phyloP scores from a whole-genome alignment of 2,113 vertebrate genomes.

The Pelodiscus sinensis region DNA sequence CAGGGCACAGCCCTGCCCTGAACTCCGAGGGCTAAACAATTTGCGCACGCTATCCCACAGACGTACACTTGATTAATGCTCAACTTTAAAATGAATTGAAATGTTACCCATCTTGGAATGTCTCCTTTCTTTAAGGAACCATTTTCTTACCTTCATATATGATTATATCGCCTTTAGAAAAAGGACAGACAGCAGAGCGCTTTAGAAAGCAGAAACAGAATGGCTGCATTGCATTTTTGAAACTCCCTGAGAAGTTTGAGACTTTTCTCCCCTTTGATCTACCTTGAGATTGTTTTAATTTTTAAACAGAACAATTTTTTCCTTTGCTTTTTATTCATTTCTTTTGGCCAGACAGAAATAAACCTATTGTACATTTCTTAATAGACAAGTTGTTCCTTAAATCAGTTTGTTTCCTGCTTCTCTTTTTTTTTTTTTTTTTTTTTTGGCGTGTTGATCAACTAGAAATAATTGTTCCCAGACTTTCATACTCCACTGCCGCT shows the following conservation, averaged over 20 bases:
- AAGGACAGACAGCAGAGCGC: not conserved
- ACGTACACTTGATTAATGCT: conserved; percentile 5
- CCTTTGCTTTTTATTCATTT: not conserved
- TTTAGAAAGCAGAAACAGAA: not conserved
- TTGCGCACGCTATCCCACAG: not conserved
- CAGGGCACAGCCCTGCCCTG: not conserved
- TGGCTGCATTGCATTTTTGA: rapidly evolving
- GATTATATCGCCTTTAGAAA: not conserved
- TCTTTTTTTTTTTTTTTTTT: not conserved
- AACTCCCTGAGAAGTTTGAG: not conserved
- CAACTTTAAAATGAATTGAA: conserved; percentile 13
- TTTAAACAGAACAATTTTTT: not conserved
- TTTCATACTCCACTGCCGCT: not conserved
- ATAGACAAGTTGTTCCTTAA: conserved; percentile 23
- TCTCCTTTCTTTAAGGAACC: not conserved
- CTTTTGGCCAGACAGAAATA: conserved; percentile 10
- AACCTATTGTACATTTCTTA: conserved; percentile 21
- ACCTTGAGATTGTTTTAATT: not conserved
- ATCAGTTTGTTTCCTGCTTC: conserved; percentile 39
- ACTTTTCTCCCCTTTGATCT: not conserved
- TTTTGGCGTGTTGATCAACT: conserved; percentile 34
- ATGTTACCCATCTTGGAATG: not conserved
- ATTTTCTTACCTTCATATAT: not conserved
- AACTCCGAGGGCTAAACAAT: conserved; percentile 7
- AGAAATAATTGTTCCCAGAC: conserved; percentile 60